These are phyloP conservation scores for Clinocottus analis DNA, from an alignment of 2,113 vertebrate genomes.

Conservation along the genomic window DNA sequence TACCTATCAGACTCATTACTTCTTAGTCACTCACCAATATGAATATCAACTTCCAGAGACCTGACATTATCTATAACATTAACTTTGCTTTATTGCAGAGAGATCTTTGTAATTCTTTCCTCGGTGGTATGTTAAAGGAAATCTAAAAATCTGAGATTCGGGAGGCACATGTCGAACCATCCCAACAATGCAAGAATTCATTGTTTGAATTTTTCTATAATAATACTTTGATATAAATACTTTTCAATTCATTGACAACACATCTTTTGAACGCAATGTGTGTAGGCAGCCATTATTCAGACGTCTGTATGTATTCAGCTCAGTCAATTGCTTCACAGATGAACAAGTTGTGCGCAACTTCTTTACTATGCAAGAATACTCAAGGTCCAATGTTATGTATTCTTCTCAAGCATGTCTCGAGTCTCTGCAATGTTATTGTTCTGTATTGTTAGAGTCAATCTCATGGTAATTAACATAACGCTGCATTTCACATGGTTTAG, in stretches of 20 bases:
- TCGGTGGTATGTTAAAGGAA: too few species aligned
- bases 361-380: neutral
- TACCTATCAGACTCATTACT: conserved; percentile 25
- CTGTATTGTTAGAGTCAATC: neutral
- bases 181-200: neutral
- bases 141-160: neutral
- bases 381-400: neutral
- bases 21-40: conserved; percentile 23
- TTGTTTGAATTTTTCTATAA: too few species aligned
- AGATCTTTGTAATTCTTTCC: neutral
- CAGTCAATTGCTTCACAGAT: neutral
- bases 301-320: neutral
- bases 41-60: neutral
- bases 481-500: neutral
- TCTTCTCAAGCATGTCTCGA: neutral
- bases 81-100: neutral
- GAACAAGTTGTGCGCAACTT: neutral
- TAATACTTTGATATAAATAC: too few species aligned
- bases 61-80: neutral
- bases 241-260: neutral
- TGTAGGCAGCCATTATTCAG: neutral
- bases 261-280: neutral
- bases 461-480: neutral
- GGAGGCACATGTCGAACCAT: neutral
- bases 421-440: neutral